Evolutionary conservation across 2,113 vertebrate species (phyloP), one percentile per base, ranked within the genome.

Genomic region (Actinemys pallida): DNA sequence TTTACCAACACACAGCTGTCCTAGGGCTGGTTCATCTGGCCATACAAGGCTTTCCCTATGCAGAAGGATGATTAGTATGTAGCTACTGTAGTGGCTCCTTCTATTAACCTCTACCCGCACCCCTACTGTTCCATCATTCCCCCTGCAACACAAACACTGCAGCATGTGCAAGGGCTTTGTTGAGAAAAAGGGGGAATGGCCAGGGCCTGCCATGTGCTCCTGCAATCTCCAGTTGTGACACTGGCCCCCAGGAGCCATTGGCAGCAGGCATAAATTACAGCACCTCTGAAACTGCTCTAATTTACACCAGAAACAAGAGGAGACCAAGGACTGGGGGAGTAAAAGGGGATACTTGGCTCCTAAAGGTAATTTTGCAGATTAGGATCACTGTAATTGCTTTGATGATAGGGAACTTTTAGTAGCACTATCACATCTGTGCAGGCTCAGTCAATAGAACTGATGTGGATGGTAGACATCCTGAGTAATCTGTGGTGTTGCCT

Each of bases 281-380:
- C 62, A 35, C 22, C 45, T 22, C 22, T 52, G 19, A 65, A 24
- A 39, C 35, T 50, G 52, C 24, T 39, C 56, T 39, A 62, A 6
- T 52, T 56, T 35, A 31, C 76, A 86, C 49, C 83, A 84, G 83
- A 90, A 79, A 47, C 20, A 2, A 3, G 1, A 3, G 2, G n/a
- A 83, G 56, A 42, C 52, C 27, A 56, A 27, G 29, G 81, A 76
- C 82, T 0, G 0, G 69, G 81, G 59, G 86, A 47, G 10, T 45
- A 16, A 2, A 3, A 88, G 88, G 39, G 7, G 72, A 50, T 95
- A 95, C 42, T 94, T 95, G 92, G 62, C 89, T 93, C 62, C n/a
- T 49, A 35, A 72, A 56, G 39, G 1, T 89, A 25, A 81, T 96
- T 97, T 49, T 88, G 85, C 17, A 7, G 81, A 78, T 62, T n/a